A percentile compares a stretch with the other conserved stretches of the same genome.
phyloP scores from a whole-genome alignment of 1,140 invertebrate species.

The Rhopalosiphum padi region DNA sequence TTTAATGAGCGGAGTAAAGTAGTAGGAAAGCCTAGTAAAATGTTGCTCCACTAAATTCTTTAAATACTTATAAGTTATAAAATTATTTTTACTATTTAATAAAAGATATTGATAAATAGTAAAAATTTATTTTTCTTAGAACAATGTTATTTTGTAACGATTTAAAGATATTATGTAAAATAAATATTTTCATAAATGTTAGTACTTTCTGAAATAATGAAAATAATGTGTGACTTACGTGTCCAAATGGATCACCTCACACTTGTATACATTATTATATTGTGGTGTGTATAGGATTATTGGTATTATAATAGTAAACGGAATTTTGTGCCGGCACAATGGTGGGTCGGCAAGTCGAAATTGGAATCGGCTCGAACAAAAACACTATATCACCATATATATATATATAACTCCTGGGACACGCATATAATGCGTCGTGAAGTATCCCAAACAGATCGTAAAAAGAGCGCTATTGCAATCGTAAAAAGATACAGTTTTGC shows the following conservation, averaged over 20 bases:
- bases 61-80: neutral
- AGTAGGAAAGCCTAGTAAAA: no score
- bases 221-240: neutral
- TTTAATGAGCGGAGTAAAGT: neutral
- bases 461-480: slow-evolving; percentile 21
- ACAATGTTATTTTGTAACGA: neutral
- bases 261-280: no score
- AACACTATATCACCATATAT: neutral
- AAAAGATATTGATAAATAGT: no score
- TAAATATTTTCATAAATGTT: neutral
- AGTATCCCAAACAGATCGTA: slow-evolving; percentile 46
- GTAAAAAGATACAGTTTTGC: slow-evolving; percentile 43
- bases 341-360: neutral
- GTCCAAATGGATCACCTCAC: no score
- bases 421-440: slow-evolving; percentile 22
- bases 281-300: neutral
- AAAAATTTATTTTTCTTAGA: neutral
- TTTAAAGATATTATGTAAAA: neutral
- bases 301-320: slow-evolving; percentile 7
- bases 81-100: no score
- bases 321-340: neutral
- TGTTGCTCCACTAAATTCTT: neutral
- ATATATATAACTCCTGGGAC: neutral
- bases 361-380: neutral
- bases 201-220: neutral